These are phyloP conservation scores for Junonia oenone DNA, from an alignment of 2,888 invertebrate species.

Conservation along the genomic window DNA sequence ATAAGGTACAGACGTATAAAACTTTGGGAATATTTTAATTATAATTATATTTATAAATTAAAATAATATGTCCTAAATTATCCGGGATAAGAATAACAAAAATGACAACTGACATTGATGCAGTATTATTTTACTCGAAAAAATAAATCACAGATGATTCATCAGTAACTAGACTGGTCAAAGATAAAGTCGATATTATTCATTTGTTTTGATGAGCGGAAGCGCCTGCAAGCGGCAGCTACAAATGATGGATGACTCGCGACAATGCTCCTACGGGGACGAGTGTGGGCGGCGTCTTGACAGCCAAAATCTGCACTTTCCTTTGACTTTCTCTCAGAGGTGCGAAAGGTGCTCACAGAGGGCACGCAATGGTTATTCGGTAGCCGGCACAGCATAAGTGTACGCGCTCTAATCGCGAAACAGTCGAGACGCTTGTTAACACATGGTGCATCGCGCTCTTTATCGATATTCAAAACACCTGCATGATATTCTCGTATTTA, in stretches of 20 bases:
- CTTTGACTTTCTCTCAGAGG: constrained; percentile 78
- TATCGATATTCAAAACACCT: constrained; percentile 73
- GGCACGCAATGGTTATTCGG: constrained; percentile 74
- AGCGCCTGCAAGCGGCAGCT: constrained; percentile 32
- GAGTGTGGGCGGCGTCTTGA: constrained; percentile 71
- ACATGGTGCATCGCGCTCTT: constrained; percentile 52
- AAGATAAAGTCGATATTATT: constrained; percentile 15
- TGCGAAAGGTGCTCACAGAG: constrained; percentile 74
- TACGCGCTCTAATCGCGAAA: constrained; percentile 68
- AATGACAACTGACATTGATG: not conserved
- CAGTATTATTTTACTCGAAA: not conserved
- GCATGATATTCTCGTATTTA: constrained; percentile 64
- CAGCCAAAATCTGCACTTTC: constrained; percentile 78
- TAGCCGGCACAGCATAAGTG: constrained; percentile 73
- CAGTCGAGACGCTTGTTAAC: constrained; percentile 39
- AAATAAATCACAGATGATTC: not conserved
- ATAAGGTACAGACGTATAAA: not conserved
- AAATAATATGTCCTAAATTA: no score
- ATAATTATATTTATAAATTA: not conserved
- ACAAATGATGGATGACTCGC: constrained; percentile 69
- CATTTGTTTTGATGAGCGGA: constrained; percentile 27
- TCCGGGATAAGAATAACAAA: no score
- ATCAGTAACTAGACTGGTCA: not conserved
- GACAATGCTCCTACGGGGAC: constrained; percentile 70
- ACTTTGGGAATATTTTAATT: not conserved